Evolutionary conservation across 2,888 invertebrate species (phyloP).

Genomic region (Tipula lateralis): DNA sequence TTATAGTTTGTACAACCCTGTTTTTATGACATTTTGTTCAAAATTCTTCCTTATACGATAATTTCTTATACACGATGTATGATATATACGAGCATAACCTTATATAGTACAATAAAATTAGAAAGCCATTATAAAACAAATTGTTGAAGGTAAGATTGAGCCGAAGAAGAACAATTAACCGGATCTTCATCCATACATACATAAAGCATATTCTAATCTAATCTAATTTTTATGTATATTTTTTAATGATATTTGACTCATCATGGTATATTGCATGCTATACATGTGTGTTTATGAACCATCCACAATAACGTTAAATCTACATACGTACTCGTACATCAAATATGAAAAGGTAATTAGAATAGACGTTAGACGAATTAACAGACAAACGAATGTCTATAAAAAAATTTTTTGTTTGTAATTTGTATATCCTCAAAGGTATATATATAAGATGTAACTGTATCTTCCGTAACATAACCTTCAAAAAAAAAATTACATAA

Average conservation of each 20-base stretch:
- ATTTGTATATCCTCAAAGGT: slow-evolving; percentile 24
- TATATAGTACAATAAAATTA: not conserved
- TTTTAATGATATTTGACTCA: not conserved
- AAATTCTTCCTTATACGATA: not conserved
- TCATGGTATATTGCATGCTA: not conserved
- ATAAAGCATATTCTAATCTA: not conserved
- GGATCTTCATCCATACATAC: not conserved
- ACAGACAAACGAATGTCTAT: not conserved
- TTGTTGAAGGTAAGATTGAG: not conserved
- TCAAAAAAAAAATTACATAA: slow-evolving; percentile 4
- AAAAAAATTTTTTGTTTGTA: not conserved
- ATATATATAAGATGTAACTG: slow-evolving; percentile 14
- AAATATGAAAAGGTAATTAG: not conserved
- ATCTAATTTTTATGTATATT: slow-evolving; percentile 11
- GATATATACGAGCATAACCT: not conserved
- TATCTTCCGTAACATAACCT: slow-evolving; percentile 24
- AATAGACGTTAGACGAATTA: not conserved
- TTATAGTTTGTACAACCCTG: not conserved
- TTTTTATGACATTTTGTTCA: not conserved
- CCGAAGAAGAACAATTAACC: not conserved
- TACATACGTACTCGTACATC: not conserved
- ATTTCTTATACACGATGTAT: not conserved
- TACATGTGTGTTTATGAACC: not conserved
- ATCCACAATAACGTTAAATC: not conserved
- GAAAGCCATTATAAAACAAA: not conserved